Base-by-base conservation (phyloP, 2,797 vertebrate genomes). In the Scomberomorus guttatus region DNA sequence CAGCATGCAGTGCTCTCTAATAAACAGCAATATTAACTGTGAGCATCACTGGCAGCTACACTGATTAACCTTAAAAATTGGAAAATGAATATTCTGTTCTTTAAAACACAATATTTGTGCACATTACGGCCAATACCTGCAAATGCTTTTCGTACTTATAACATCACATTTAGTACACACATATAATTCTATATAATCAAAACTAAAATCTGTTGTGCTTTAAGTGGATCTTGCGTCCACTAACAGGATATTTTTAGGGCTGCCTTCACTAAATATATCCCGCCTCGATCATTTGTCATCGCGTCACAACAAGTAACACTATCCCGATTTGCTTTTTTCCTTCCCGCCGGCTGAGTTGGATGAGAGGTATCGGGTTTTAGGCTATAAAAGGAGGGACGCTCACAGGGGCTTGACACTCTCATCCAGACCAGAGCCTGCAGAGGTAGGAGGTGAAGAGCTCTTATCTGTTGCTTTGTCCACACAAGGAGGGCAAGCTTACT, bases 221-320 rank as follows among this genome's bases (percentile, higher is more conserved):
- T 15, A 44, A 27, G 5, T 27, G 7, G 39, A 44, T 50, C 24
- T 50, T 29, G 59, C 59, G 59, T 84, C 56, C 34, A 61, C 72
- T 17, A 4, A 15, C 48, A 6, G 37, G 66, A 76, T 92, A 91
- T 93, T 93, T 93, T 86, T 90, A 89, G 89, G 61, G 1, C 61
- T 57, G 37, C 9, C 25, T 70, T 74, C 65, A 76, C 80, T 87
- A 91, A 93, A 92, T 88, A 87, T 90, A 93, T 65, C 80, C 55
- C 66, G 29, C 68, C 74, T 74, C 84, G 39, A 52, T 80, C 80
- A 27, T 79, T 81, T 88, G 81, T 88, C 83, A 71, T 65, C 79
- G 71, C 91, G 84, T 92, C 92, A 93, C 92, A 90, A 89, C 86
- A 83, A 77, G 85, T 80, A 88, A 91, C 87, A 72, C 74, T 61